Evolutionary conservation across 2,888 invertebrate species (phyloP).

Genomic region (Anoplius nigerrimus): DNA sequence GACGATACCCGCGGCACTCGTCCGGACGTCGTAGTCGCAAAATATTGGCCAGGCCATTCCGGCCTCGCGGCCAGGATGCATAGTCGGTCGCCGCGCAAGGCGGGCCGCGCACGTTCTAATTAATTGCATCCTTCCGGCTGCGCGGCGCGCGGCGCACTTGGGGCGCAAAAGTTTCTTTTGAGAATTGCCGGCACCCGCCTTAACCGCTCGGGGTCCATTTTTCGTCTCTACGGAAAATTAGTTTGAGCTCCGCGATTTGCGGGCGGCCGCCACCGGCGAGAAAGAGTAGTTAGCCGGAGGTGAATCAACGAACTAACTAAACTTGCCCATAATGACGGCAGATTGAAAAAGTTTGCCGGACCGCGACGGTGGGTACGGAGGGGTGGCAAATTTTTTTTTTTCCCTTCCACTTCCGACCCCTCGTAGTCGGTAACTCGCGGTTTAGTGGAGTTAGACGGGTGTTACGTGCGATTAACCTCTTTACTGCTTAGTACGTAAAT

Average conservation of each 20-base stretch:
- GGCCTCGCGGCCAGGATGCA: too few species aligned
- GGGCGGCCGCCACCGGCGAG: constrained; percentile 1
- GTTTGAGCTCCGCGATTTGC: constrained; percentile 40
- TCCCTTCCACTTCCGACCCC: neutral
- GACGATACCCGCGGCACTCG: too few species aligned
- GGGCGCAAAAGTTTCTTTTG: constrained; percentile 33
- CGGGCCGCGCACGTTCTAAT: constrained; percentile 44
- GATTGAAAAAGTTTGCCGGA: constrained; percentile 69
- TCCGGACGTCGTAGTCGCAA: too few species aligned
- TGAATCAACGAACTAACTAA: constrained; percentile 45
- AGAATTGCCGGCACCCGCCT: constrained; percentile 17
- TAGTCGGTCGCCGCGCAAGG: too few species aligned
- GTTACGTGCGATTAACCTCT: constrained; percentile 55
- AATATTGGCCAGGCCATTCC: too few species aligned
- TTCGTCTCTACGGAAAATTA: constrained; percentile 56
- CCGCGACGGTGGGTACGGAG: neutral
- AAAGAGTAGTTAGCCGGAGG: constrained; percentile 42
- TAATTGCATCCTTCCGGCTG: constrained; percentile 46
- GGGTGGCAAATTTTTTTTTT: constrained; percentile 10
- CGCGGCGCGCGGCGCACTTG: neutral
- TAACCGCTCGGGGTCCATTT: constrained; percentile 27
- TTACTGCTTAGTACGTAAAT: constrained; percentile 15
- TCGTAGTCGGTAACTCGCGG: constrained; percentile 35
- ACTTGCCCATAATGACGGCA: constrained; percentile 66
- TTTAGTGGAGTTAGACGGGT: constrained; percentile 50